Evolutionary conservation across 1,140 invertebrate genomes (phyloP).

Genomic region (Procambarus clarkii): DNA sequence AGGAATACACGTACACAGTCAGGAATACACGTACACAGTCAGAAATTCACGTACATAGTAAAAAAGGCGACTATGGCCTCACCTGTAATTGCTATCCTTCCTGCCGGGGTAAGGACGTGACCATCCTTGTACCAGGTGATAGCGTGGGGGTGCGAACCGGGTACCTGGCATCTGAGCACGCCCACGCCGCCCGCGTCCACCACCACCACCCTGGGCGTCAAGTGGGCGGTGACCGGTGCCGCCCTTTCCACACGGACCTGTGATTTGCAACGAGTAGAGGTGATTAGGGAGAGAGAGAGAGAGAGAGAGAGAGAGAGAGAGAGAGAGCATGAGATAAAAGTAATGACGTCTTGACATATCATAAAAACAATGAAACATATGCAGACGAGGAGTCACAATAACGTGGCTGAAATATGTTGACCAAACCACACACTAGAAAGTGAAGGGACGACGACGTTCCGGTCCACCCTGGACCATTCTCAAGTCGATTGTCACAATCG

Average conservation of each 20-base stretch:
- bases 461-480: too few relatives aligned
- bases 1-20: too few relatives aligned
- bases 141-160: constrained; percentile 18
- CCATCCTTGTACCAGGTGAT: constrained; percentile 60
- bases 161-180: constrained; percentile 28
- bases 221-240: constrained; percentile 29
- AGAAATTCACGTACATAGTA: background rate
- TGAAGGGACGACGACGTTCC: too few relatives aligned
- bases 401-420: too few relatives aligned
- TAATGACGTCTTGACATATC: too few relatives aligned
- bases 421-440: too few relatives aligned
- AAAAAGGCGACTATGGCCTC: background rate
- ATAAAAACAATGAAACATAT: too few relatives aligned
- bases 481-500: too few relatives aligned
- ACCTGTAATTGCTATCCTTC: constrained; percentile 45
- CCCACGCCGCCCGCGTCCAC: constrained; percentile 48
- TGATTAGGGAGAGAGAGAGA: background rate
- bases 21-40: too few relatives aligned
- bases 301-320: background rate
- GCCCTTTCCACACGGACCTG: constrained; percentile 38
- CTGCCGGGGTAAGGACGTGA: constrained; percentile 34
- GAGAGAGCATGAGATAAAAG: too few relatives aligned
- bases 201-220: constrained; percentile 39
- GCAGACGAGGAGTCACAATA: too few relatives aligned
- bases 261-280: background rate